Percentiles rank a stretch among this genome's conserved stretches.
Evolutionary conservation across 2,113 vertebrate species (phyloP).

Genomic region (Pseudopodoces humilis): DNA sequence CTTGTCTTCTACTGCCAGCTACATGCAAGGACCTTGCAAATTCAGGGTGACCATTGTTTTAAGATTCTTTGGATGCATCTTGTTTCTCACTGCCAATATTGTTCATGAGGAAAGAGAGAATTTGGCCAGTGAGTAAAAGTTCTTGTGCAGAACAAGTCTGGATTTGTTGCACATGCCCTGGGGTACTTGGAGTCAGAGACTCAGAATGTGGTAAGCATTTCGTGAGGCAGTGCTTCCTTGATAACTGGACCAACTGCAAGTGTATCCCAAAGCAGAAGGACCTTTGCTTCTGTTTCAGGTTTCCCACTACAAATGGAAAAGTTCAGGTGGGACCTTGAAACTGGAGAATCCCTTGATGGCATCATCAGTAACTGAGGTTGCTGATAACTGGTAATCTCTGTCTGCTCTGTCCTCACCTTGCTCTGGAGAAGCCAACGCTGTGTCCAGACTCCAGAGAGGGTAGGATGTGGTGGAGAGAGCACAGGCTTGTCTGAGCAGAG

Average conservation of each 20-base stretch:
- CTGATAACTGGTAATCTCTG: neutral
- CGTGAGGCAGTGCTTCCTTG: rapidly evolving
- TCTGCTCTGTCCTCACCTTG: neutral
- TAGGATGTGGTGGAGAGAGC: rapidly evolving
- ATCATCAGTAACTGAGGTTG: neutral
- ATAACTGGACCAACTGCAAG: neutral
- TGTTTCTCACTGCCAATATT: neutral
- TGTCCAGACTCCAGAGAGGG: neutral
- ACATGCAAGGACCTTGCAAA: neutral
- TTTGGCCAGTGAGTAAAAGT: neutral
- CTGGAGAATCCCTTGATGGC: neutral
- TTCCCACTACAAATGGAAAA: neutral
- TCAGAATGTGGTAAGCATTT: neutral
- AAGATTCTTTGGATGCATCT: neutral
- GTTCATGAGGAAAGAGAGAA: neutral
- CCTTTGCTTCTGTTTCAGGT: neutral
- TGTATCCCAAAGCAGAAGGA: neutral
- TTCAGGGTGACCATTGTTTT: neutral
- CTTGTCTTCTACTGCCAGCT: neutral
- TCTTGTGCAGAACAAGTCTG: neutral
- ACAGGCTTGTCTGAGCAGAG: neutral
- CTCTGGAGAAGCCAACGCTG: neutral
- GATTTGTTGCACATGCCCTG: neutral
- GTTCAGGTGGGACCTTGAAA: neutral
- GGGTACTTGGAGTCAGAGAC: neutral